Conservation (phyloP, 2,797 vertebrate species). For the Myotis vivesi region DNA sequence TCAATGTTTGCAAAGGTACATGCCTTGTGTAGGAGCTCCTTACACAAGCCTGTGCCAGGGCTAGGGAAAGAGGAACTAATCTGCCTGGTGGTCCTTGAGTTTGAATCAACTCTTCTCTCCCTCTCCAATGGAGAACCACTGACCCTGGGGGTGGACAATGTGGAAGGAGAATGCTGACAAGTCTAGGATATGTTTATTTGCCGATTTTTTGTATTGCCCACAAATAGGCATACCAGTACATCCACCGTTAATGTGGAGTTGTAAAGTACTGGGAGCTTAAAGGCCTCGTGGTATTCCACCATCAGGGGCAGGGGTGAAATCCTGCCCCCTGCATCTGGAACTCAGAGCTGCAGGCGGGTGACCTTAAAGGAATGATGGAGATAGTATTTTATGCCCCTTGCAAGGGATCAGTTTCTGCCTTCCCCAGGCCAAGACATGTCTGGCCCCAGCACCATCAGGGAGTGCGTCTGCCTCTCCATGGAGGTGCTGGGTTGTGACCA, state of each 20-base stretch:
- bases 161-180: neutral
- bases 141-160: neutral
- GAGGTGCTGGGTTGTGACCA: neutral
- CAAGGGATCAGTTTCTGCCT: neutral
- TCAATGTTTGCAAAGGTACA: neutral
- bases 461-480: rapidly evolving
- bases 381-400: rapidly evolving
- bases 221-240: neutral
- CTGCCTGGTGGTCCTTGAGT: neutral
- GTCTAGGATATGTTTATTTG: neutral
- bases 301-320: neutral
- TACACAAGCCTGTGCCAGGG: neutral
- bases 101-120: neutral
- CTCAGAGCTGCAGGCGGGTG: neutral
- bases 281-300: rapidly evolving
- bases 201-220: neutral
- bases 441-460: neutral
- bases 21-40: neutral
- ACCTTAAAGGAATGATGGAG: neutral
- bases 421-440: rapidly evolving
- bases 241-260: neutral
- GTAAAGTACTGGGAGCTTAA: neutral
- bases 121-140: neutral
- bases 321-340: neutral
- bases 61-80: neutral